These are phyloP conservation scores for Dinothrombium tinctorium DNA, from an alignment of 1,140 invertebrate genomes.

Conservation along the genomic window DNA sequence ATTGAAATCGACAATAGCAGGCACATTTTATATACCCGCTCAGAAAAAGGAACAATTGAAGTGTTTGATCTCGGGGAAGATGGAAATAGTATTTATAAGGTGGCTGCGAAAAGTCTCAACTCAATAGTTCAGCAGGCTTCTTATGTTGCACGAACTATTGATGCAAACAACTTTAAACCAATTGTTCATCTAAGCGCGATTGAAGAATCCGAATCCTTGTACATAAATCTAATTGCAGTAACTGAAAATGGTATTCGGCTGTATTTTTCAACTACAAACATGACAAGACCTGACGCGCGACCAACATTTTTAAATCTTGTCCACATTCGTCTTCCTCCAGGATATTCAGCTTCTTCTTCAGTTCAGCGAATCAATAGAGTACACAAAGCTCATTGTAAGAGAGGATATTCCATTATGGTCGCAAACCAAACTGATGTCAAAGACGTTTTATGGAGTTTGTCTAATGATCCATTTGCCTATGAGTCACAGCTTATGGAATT, in stretches of 20 bases:
- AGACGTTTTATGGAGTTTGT: slow-evolving; percentile 26
- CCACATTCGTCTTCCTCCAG: slow-evolving; percentile 76
- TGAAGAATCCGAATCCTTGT: slow-evolving; percentile 45
- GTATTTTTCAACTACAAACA: slow-evolving; percentile 49
- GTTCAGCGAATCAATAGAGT: slow-evolving; percentile 58
- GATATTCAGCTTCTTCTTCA: slow-evolving; percentile 61
- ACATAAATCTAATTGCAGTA: slow-evolving; percentile 70
- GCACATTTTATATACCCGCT: slow-evolving; percentile 68
- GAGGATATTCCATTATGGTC: slow-evolving; percentile 31
- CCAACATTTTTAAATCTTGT: slow-evolving; percentile 47
- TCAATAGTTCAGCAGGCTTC: slow-evolving; percentile 45
- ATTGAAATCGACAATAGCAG: slow-evolving; percentile 71
- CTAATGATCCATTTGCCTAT: slow-evolving; percentile 25
- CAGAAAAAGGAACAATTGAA: slow-evolving; percentile 31
- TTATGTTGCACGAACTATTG: slow-evolving; percentile 43
- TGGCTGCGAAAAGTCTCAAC: slow-evolving; percentile 50
- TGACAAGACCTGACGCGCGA: slow-evolving; percentile 18
- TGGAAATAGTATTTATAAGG: slow-evolving; percentile 39
- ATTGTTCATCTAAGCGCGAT: slow-evolving; percentile 66
- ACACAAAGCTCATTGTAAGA: slow-evolving; percentile 53
- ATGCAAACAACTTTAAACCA: slow-evolving; percentile 58
- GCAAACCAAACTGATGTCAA: slow-evolving; percentile 22
- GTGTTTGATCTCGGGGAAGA: slow-evolving; percentile 69
- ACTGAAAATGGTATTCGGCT: slow-evolving; percentile 68
- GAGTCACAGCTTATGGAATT: slow-evolving; percentile 29